Percentiles rank a stretch among this genome's conserved stretches.
Evolutionary conservation across 2,888 invertebrate genomes (phyloP).

Genomic region (Aricia artaxerxes): DNA sequence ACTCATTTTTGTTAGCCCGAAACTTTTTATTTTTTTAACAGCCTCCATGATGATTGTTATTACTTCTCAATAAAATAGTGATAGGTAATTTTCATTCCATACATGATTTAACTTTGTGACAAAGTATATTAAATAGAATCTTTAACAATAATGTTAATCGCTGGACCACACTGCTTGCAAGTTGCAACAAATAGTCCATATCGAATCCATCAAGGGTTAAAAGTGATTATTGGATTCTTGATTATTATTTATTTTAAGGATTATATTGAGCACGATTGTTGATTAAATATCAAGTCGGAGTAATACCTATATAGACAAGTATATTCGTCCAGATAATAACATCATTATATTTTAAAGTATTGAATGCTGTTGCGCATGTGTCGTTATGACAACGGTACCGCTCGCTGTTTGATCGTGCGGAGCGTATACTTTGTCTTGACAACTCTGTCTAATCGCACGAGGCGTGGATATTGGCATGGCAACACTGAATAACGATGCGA

Average conservation of each 20-base stretch:
- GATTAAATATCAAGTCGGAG: background rate
- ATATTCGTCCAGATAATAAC: background rate
- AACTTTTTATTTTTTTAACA: background rate
- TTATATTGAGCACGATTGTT: background rate
- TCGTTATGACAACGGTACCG: background rate
- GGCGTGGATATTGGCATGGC: background rate
- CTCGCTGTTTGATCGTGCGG: background rate
- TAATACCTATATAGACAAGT: background rate
- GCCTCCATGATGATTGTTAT: background rate
- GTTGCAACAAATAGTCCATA: background rate
- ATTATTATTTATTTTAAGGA: background rate
- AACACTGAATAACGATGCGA: conserved; percentile 86
- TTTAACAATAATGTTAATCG: too few species aligned
- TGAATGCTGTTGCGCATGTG: background rate
- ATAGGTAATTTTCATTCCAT: background rate
- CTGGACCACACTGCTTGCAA: too few species aligned
- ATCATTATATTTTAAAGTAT: background rate
- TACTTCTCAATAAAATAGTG: background rate
- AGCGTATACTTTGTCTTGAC: background rate
- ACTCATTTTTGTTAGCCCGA: background rate
- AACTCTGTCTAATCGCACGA: background rate
- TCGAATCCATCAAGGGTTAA: background rate
- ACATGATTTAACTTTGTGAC: background rate
- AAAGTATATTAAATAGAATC: background rate
- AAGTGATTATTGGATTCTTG: background rate